Conservation (phyloP, 2,888 invertebrate genomes). For the Tuta absoluta region DNA sequence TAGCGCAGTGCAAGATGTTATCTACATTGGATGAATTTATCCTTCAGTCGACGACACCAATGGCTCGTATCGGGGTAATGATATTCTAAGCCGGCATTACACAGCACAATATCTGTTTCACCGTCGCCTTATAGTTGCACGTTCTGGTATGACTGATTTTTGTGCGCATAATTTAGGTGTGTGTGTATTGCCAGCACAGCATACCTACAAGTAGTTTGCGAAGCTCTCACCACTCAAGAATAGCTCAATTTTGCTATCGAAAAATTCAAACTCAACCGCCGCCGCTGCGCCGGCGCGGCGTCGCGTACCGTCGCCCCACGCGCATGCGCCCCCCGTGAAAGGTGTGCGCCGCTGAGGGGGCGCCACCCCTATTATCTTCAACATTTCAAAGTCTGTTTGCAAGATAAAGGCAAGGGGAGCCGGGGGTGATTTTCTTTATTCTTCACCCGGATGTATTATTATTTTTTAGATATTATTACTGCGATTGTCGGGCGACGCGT, state of each 20-base stretch:
- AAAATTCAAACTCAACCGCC: conserved; percentile 75
- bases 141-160: too few species aligned
- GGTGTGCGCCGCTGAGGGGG: conserved; percentile 66
- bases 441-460: conserved; percentile 81
- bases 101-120: too few species aligned
- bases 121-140: too few species aligned
- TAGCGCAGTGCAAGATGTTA: too few species aligned
- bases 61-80: too few species aligned
- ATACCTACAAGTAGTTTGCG: not conserved
- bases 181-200: too few species aligned
- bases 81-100: too few species aligned
- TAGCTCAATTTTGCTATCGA: conserved; percentile 37
- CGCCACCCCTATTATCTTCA: conserved; percentile 80
- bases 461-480: conserved; percentile 82
- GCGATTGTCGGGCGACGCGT: conserved; percentile 71
- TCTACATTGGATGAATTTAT: too few species aligned
- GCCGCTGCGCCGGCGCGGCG: conserved; percentile 28
- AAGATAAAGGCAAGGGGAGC: conserved; percentile 79
- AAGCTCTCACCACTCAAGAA: conserved; percentile 33
- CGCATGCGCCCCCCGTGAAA: conserved; percentile 68
- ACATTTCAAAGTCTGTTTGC: conserved; percentile 79
- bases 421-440: conserved; percentile 81
- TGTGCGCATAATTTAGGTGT: too few species aligned
- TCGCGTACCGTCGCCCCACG: conserved; percentile 40
- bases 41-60: too few species aligned